Conservation (phyloP, 1,140 invertebrate genomes). For the Ruditapes philippinarum region DNA sequence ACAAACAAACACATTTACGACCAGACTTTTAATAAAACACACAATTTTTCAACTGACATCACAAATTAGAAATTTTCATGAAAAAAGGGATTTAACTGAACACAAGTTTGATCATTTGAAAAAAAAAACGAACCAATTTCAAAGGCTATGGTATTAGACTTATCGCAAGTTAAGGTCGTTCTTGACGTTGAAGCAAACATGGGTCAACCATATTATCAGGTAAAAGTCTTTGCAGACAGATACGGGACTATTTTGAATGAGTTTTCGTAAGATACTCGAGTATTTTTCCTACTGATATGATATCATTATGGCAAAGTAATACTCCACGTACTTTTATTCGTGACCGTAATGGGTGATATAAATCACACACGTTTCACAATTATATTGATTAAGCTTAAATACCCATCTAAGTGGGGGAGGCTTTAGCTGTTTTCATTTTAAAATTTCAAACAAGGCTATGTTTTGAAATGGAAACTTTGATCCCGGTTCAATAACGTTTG, state of each 20-base stretch:
- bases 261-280: conserved; percentile 41
- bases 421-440: conserved; percentile 1
- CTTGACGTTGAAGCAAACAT: conserved; percentile 27
- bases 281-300: conserved; percentile 41
- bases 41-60: not conserved
- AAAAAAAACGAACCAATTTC: conserved; percentile 12
- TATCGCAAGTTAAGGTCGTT: conserved; percentile 39
- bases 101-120: conserved; percentile 22
- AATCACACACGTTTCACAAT: conserved; percentile 48
- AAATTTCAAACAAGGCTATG: not conserved
- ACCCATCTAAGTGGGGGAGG: conserved; percentile 39
- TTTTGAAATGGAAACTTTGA: conserved; percentile 45
- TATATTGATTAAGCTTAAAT: conserved; percentile 38
- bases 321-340: conserved; percentile 26
- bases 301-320: conserved; percentile 58
- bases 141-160: conserved; percentile 13
- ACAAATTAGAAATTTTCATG: not conserved
- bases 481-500: conserved; percentile 19
- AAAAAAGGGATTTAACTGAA: not conserved
- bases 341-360: conserved; percentile 31
- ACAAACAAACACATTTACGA: conserved; percentile 22
- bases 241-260: conserved; percentile 42
- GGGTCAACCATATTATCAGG: conserved; percentile 46
- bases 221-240: conserved; percentile 51
- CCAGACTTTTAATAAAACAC: not conserved